A percentile compares a stretch with the other conserved stretches of the same genome.
Conservation (phyloP, 2,888 invertebrate genomes). For the Galeopsomyia nigrocyanea region DNA sequence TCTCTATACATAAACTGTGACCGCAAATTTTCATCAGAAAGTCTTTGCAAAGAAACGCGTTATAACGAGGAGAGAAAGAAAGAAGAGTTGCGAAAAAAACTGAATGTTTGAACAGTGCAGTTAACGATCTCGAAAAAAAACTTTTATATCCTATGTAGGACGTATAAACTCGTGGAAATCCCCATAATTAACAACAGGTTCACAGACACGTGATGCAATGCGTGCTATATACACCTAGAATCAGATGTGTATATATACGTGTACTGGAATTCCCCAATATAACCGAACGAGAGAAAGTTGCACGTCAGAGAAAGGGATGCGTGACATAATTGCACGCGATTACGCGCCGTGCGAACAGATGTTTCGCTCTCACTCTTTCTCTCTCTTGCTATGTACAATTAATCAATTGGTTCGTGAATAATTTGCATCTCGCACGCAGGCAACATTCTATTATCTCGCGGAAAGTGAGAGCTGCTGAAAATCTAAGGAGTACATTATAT, state of each 20-base stretch:
- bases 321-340: slow-evolving; percentile 61
- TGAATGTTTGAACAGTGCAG: too few relatives aligned
- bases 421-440: neutral
- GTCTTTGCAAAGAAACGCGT: too few relatives aligned
- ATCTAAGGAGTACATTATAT: neutral
- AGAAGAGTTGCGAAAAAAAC: too few relatives aligned
- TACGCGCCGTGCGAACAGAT: slow-evolving; percentile 40
- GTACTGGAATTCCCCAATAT: too few relatives aligned
- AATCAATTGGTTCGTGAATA: slow-evolving; percentile 20
- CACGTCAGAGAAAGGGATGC: slow-evolving; percentile 48
- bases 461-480: slow-evolving; percentile 13
- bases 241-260: neutral
- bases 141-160: too few relatives aligned
- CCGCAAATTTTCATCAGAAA: too few relatives aligned
- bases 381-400: neutral
- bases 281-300: slow-evolving; percentile 59
- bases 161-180: too few relatives aligned
- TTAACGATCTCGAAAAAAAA: too few relatives aligned
- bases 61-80: too few relatives aligned
- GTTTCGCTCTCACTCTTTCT: neutral
- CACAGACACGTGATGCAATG: slow-evolving; percentile 50
- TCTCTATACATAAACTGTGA: too few relatives aligned
- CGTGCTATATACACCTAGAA: slow-evolving; percentile 47
- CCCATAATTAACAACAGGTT: too few relatives aligned
- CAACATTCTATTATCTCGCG: slow-evolving; percentile 10